Evolutionary conservation across 2,888 invertebrate genomes (phyloP), one percentile per base, ranked within the genome.

Genomic region (Chaetoderma sp.): DNA sequence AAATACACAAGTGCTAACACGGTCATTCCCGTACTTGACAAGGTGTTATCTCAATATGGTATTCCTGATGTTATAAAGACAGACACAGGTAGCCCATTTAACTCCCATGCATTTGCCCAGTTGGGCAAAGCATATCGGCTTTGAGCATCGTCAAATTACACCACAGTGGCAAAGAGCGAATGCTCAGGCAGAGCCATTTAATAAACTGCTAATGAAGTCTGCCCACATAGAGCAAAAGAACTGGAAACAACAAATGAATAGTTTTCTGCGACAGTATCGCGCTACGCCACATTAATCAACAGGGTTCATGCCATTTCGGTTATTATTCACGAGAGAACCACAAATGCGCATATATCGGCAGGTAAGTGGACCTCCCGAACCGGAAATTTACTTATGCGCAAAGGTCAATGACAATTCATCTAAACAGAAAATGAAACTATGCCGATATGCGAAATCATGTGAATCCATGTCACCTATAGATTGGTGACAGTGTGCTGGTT

Each of bases 61-160:
- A 25, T 54, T 1, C 65, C 65, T 1, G 32, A 25, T 21, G 39
- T 65, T 8, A 65, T 68, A 0, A 65, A 70, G 36, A 54, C 52
- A 16, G 67, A 68, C 28, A 65, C 67, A 44, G 65, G 67, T 21
- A 65, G 49, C 21, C 60, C 36, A 56, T 65, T 25, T 25, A 50
- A 57, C n/a, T 33, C 54, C 32, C 55, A 36, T 16, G 65, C 36
- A 1, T 47, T 39, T 8, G 50, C 16, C 6, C 18, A 32, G 13
- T 56, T 50, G 39, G 33, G 23, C 21, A 2, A 4, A 10, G 1
- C 23, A 59, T 23, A 28, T 42, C 18, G 64, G 59, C 1, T 42
- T 50, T 27, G 23, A 2, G 10, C 59, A 30, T 27, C 25, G 39
- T n/a, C 36, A 44, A 50, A 52, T 64, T 1, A 63, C 59, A 10